These are phyloP conservation scores for Drosophila rellima DNA, from an alignment of 2,888 invertebrate species.

Conservation along the genomic window DNA sequence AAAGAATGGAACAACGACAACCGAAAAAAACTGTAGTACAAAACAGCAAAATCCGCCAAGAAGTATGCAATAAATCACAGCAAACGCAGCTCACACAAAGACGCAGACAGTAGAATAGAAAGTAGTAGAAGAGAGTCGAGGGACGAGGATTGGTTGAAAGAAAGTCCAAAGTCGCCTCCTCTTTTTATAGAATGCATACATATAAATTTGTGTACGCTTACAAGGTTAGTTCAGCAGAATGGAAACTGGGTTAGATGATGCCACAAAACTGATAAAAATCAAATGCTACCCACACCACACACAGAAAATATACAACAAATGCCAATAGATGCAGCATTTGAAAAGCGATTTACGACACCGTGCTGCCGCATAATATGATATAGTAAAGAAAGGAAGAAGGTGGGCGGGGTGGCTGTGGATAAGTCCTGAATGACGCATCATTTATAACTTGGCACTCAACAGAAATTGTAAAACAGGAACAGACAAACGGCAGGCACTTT, in stretches of 20 bases:
- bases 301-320: conserved; percentile 29
- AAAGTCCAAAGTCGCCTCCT: conserved; percentile 13
- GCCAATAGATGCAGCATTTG: conserved; percentile 72
- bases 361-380: conserved; percentile 75
- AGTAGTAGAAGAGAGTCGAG: not conserved
- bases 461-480: conserved; percentile 71
- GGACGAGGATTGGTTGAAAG: not conserved
- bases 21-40: conserved; percentile 51
- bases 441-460: conserved; percentile 73
- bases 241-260: conserved; percentile 65
- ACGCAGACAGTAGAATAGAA: conserved; percentile 39
- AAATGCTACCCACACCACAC: conserved; percentile 25
- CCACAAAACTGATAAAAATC: conserved; percentile 65
- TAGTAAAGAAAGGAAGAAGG: conserved; percentile 9
- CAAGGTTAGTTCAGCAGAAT: conserved; percentile 68
- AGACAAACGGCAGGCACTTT: conserved; percentile 73
- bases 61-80: conserved; percentile 74
- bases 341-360: conserved; percentile 77
- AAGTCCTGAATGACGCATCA: conserved; percentile 67
- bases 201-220: conserved; percentile 69
- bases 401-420: conserved; percentile 8
- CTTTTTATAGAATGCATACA: conserved; percentile 45
- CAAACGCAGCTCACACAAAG: conserved; percentile 56
- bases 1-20: conserved; percentile 8
- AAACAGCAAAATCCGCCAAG: conserved; percentile 67